Base-by-base conservation (phyloP, 2,113 vertebrate genomes). In the Zeus faber region DNA sequence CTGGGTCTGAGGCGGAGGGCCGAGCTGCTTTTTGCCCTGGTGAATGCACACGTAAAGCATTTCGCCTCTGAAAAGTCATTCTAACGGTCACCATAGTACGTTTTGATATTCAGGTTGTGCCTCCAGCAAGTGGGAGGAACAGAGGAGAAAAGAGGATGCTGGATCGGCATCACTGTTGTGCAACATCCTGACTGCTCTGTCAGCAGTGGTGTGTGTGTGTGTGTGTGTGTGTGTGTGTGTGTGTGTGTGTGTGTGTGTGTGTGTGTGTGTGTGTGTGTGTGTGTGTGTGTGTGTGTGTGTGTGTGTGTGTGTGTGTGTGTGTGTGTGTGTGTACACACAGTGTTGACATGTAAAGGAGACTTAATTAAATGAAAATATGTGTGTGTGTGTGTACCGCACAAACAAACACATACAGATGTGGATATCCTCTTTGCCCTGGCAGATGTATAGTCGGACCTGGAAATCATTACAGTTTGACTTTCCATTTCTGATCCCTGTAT, bases 131-230 rank as follows among this genome's bases (percentile, higher is more conserved):
- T 60, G 77, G 84, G 75, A 75, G 68, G 35, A 54, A 43, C 53
- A 59, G 59, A 61, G 67, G 70, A 72, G 67, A 52, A 67, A 59
- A 74, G 41, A 22, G 46, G 41, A n/a, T n/a, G n/a, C n/a, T n/a
- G n/a, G n/a, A n/a, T n/a, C n/a, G n/a, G n/a, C n/a, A n/a, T n/a
- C n/a, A n/a, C n/a, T n/a, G n/a, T n/a, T n/a, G n/a, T 70, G 84
- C 49, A 81, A 86, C 72, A 54, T 82, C 82, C 83, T 74, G 57
- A 56, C 58, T 74, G 77, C 85, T 49, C 60, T 31, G 75, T 73
- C 72, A 74, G 67, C 67, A 67, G 13, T 61, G n/a, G 11, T 22
- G 11, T 45, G 21, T 45, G 11, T 21, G 8, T 35, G 16, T 58
- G 56, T 35, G 41, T 40, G 40, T 53, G 2, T 20, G 22, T 48